phyloP scores from a whole-genome alignment of 2,888 invertebrate genomes.

The Acanthococcus lagerstroemiae region DNA sequence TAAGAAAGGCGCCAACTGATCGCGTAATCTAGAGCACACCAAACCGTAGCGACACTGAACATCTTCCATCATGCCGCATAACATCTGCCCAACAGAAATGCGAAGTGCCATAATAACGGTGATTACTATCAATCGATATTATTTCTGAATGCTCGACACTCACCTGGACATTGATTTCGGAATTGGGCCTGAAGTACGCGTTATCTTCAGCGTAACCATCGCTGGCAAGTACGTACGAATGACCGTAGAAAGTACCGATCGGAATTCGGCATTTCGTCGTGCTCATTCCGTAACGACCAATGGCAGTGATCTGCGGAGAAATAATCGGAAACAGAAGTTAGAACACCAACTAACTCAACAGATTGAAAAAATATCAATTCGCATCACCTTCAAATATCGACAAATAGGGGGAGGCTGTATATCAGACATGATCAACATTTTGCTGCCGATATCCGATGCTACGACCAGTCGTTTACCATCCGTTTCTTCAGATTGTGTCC shows the following conservation, averaged over 20 bases:
- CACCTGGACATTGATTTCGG: conserved; percentile 38
- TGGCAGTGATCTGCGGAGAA: conserved; percentile 63
- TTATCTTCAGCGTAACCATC: conserved; percentile 44
- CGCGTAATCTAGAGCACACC: conserved; percentile 72
- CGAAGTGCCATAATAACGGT: no score
- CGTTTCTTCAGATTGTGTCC: conserved; percentile 75
- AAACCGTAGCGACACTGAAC: conserved; percentile 61
- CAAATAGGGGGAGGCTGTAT: conserved; percentile 84
- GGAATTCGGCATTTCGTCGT: conserved; percentile 83
- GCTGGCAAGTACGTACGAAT: conserved; percentile 65
- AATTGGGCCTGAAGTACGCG: conserved; percentile 35
- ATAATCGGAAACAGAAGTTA: no score
- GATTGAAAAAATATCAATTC: conserved; percentile 34
- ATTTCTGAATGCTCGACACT: no score
- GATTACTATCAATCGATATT: no score
- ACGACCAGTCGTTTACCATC: conserved; percentile 76
- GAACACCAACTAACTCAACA: no score
- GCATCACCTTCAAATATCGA: conserved; percentile 68
- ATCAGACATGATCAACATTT: conserved; percentile 75
- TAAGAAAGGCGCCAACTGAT: conserved; percentile 64
- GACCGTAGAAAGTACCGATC: conserved; percentile 86
- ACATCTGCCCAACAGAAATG: conserved; percentile 43
- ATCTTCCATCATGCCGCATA: conserved; percentile 64
- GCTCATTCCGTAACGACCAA: conserved; percentile 84
- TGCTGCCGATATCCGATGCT: conserved; percentile 75